A percentile compares a stretch with the other conserved stretches of the same genome.
These are phyloP conservation scores for Branchinecta lindahli DNA, from an alignment of 1,140 invertebrate genomes.

Conservation along the genomic window DNA sequence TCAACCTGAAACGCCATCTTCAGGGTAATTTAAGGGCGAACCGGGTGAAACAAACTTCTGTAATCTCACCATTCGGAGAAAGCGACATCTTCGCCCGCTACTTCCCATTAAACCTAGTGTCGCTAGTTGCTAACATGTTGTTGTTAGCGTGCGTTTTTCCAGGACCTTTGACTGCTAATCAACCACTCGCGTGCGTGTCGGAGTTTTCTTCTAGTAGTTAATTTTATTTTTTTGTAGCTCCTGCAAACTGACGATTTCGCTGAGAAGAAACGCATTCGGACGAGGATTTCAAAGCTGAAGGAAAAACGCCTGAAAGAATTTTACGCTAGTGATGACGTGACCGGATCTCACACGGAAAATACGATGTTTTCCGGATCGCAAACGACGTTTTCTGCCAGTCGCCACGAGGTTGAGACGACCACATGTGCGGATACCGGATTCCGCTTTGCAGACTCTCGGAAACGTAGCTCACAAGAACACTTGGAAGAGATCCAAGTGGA, in stretches of 20 bases:
- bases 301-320: constrained; percentile 55
- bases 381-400: constrained; percentile 13
- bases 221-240: constrained; percentile 43
- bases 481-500: neutral
- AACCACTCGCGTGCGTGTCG: too few relatives aligned
- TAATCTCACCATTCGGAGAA: too few relatives aligned
- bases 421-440: neutral
- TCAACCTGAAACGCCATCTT: too few relatives aligned
- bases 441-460: neutral
- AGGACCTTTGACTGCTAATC: too few relatives aligned
- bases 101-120: too few relatives aligned
- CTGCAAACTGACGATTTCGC: constrained; percentile 68
- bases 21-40: too few relatives aligned
- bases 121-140: too few relatives aligned
- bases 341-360: neutral
- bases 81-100: too few relatives aligned
- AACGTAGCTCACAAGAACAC: neutral
- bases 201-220: neutral
- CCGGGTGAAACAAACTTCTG: too few relatives aligned
- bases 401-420: constrained; percentile 5
- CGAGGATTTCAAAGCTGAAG: constrained; percentile 60
- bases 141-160: too few relatives aligned
- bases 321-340: constrained; percentile 40
- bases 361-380: constrained; percentile 9
- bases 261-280: constrained; percentile 63